Evolutionary conservation across 2,888 invertebrate genomes (phyloP), one percentile per base, ranked within the genome.

Genomic region (Acrobasis suavella): DNA sequence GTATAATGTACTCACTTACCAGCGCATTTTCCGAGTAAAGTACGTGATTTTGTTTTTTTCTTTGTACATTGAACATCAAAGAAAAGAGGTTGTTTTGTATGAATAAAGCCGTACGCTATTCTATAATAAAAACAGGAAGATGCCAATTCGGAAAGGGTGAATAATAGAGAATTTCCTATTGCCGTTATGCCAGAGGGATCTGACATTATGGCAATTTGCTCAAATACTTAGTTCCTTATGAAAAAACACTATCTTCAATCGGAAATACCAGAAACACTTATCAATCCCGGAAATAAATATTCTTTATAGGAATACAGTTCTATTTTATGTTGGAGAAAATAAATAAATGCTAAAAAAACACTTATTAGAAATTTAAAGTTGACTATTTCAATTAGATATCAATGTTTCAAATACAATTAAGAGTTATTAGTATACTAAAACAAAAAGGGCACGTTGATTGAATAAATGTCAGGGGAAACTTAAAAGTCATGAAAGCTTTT

Each of bases 401-500:
- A 1, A 7, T 32, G 8, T 32, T 32, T 32, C 32, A 32, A 6
- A 32, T 32, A 32, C 1, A 32, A 32, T 32, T 6, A 32, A 1
- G 8, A 6, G 32, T 32, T 6, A 32, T 32, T 32, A 32, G 8
- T 42, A 8, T 12, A 12, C 42, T 12, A 12, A 14, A 42, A 39
- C 6, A 39, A 56, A 56, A 12, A 42, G 56, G 12, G 3, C 39
- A 39, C 9, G 56, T 56, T 56, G 39, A 56, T 56, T 39, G 42
- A 56, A 56, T 56, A 56, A 56, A 42, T 56, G 56, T 17, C n/a
- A 2, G 17, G 39, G 16, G 59, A 14, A 58, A 55, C 56, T 62
- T 58, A 51, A 16, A 60, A 32, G 32, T 32, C 62, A 46, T 58
- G 61, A 60, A 64, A 69, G 76, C 77, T 81, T 80, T 81, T 74